Evolutionary conservation across 2,888 invertebrate species (phyloP).

Genomic region (Spicauda simplicius): DNA sequence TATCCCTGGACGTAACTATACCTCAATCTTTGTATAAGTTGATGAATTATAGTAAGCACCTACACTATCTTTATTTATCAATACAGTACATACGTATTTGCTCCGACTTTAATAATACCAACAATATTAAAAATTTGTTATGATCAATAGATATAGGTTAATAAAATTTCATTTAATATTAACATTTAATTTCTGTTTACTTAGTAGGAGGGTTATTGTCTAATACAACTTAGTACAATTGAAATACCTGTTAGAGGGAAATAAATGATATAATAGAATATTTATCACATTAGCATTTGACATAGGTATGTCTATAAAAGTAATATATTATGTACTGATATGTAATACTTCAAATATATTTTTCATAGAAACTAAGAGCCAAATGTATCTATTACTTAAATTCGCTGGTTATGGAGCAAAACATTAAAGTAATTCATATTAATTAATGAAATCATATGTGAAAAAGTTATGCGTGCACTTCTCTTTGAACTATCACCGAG

Average conservation of each 20-base stretch:
- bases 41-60: too few species aligned
- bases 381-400: slow-evolving; percentile 40
- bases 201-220: not conserved
- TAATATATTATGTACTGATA: slow-evolving; percentile 14
- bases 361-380: slow-evolving; percentile 26
- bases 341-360: slow-evolving; percentile 8
- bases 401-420: slow-evolving; percentile 45
- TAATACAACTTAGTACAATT: too few species aligned
- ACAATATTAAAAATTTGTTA: too few species aligned
- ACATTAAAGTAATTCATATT: slow-evolving; percentile 49
- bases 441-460: slow-evolving; percentile 39
- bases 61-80: too few species aligned
- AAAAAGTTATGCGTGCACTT: slow-evolving; percentile 53
- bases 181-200: too few species aligned
- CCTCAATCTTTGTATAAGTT: too few species aligned
- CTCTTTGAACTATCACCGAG: slow-evolving; percentile 41
- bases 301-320: not conserved
- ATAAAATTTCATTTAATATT: too few species aligned
- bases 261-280: not conserved
- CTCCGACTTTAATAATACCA: too few species aligned
- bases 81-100: too few species aligned
- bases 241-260: too few species aligned
- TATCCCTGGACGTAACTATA: too few species aligned
- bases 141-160: too few species aligned
- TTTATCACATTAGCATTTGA: not conserved